Evolutionary conservation across 2,797 vertebrate genomes (phyloP).

Genomic region (Eptatretus atami): DNA sequence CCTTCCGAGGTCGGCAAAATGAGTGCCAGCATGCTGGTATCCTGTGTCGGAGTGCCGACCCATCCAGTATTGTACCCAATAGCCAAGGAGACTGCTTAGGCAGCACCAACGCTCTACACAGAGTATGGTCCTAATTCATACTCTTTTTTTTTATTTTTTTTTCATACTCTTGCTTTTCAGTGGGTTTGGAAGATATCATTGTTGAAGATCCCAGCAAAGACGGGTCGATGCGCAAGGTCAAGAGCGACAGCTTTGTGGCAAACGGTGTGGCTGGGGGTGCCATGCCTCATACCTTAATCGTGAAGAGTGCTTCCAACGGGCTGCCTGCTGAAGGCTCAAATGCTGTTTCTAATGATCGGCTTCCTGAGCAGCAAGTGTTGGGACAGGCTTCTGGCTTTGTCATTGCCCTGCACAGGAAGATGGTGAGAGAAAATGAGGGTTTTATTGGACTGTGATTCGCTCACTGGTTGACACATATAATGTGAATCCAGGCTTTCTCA

Average conservation of each 20-base stretch:
- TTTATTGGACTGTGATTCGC: too few species aligned
- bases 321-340: conserved; percentile 8
- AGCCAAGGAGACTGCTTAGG: too few species aligned
- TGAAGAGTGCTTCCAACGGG: conserved; percentile 22
- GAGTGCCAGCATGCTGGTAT: too few species aligned
- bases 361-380: conserved; percentile 17
- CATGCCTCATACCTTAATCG: conserved; percentile 16
- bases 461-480: too few species aligned
- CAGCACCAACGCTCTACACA: too few species aligned
- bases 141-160: too few species aligned
- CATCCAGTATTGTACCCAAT: too few species aligned
- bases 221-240: conserved; percentile 14
- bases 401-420: conserved; percentile 90
- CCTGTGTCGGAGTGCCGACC: too few species aligned
- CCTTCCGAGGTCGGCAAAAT: too few species aligned
- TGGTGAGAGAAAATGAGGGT: conserved; percentile 26
- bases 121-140: too few species aligned
- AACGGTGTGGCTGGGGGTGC: neutral
- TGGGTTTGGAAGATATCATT: too few species aligned
- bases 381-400: conserved; percentile 79
- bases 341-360: conserved; percentile 28
- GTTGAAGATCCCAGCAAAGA: conserved; percentile 13
- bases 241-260: conserved; percentile 1
- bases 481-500: neutral
- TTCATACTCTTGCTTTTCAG: too few species aligned